Evolutionary conservation across 2,113 vertebrate species (phyloP), one percentile per base, ranked within the genome.

Genomic region (Microcebus jonahi): DNA sequence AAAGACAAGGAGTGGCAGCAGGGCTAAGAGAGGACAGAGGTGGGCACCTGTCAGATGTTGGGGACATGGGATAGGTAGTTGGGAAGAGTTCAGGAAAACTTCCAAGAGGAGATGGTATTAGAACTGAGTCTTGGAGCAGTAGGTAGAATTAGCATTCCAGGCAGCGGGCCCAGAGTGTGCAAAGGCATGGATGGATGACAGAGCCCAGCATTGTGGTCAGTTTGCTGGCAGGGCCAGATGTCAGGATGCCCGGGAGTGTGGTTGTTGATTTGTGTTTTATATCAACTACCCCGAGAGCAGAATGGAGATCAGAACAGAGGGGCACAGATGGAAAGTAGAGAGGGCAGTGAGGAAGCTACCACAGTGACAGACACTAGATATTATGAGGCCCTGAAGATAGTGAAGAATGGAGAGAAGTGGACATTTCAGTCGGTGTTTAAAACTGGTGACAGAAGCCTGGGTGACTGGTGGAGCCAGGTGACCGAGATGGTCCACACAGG

Each of bases 401-500:
- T 25, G 36, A 88, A 55, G 57, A 68, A 42, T 18, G 42, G 79
- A 85, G 48, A 61, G 39, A 91, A 76, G 42, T 10, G n/a, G 18
- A 68, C 8, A 3, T 0, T 50, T 67, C 70, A 57, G 12, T 1
- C 5, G 12, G 23, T 57, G n/a, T 75, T 92, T 68, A 20, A 57
- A 76, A 25, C 61, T 2, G 9, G 25, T 45, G 36, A 15, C 17
- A 36, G 79, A 57, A 31, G 29, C 39, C 6, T 3, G 17, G 45
- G 20, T 6, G 23, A 27, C 0, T 0, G 3, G 8, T 23, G 50
- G 9, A 42, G 23, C 5, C 48, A n/a, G 50, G 5, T n/a, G 75
- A 3, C 36, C 2, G 27, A 80, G 65, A 18, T 7, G n/a, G 80
- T 14, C 50, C 12, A 3, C 8, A 6, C n/a, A 29, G 21, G 18